A percentile compares a stretch with the other conserved stretches of the same genome.
These are phyloP conservation scores for Gorsachius goisagi DNA, from an alignment of 2,113 vertebrate genomes.

Conservation along the genomic window DNA sequence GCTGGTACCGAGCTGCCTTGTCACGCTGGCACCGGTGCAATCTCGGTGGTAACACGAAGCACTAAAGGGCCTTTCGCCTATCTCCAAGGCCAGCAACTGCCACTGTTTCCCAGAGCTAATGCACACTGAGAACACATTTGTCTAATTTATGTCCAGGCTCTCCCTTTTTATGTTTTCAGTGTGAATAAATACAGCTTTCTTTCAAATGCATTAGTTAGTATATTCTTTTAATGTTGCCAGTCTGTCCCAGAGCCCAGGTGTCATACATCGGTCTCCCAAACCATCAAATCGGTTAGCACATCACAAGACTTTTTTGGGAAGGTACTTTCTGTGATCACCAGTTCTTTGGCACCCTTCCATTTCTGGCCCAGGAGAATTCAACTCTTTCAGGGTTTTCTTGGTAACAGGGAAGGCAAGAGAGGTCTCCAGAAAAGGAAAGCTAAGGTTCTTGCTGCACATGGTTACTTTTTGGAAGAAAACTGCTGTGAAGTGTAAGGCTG, in stretches of 20 bases:
- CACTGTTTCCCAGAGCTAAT: neutral
- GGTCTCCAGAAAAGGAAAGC: neutral
- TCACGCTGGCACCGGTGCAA: accelerated
- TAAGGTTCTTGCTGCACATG: neutral
- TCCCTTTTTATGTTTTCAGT: neutral
- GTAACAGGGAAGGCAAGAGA: neutral
- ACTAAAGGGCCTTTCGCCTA: neutral
- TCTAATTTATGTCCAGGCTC: neutral
- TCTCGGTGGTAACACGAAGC: neutral
- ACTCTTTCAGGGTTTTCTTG: neutral
- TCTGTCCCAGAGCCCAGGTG: neutral
- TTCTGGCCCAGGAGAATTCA: neutral
- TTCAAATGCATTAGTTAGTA: neutral
- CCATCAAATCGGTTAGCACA: neutral
- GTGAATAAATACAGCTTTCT: neutral
- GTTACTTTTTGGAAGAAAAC: neutral
- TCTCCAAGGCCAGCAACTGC: neutral
- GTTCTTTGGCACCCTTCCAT: neutral
- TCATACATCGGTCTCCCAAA: neutral
- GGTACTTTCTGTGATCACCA: neutral
- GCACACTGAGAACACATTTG: neutral
- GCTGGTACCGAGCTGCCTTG: neutral
- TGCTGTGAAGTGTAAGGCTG: neutral
- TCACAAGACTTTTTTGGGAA: neutral
- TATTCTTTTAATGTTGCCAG: neutral